Evolutionary conservation across 1,140 invertebrate species (phyloP), one percentile per base, ranked within the genome.

Genomic region (Rhopalosiphum maidis): DNA sequence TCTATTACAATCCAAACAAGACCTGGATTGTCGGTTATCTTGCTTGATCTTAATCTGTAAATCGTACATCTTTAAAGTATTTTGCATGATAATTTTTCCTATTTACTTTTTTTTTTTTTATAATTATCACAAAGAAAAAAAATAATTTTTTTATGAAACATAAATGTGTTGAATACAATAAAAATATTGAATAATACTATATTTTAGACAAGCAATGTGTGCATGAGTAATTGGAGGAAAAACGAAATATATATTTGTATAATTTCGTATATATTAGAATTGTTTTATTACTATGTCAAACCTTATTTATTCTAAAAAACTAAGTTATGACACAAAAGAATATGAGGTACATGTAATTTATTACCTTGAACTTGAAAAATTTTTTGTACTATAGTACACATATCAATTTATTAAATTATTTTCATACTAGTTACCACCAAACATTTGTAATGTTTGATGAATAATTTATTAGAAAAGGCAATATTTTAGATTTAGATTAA

Each of bases 171-270:
- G 22, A 85, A 85, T 85, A 93, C 48, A 85, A 93, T 37, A 68
- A 60, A 90, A 90, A 68, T 83, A 92, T 85, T 92, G 82, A 93
- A 77, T 92, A 83, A 91, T 91, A 91, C 87, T 90, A 86, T 93
- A 93, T 93, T 93, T 93, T 93, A 93, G 91, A 93, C 77, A 85
- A 93, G 82, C 91, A 93, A 93, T 93, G 48, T 93, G 91, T 93
- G 91, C 91, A 85, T 93, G 68, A 93, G 43, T 93, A 54, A 91
- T 83, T 82, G 43, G 60, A 46, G n/a, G 48, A 85, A 93, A 93
- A 85, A 86, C 82, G 82, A 82, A 92, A 82, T 92, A 92, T 92
- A 92, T 92, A 90, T 92, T 92, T 92, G 90, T 92, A 92, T 92
- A 83, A 92, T 82, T 92, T 92, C 77, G 90, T 92, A 82, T 82